These are phyloP conservation scores for Mugil cephalus DNA, from an alignment of 2,113 vertebrate species.

Conservation along the genomic window DNA sequence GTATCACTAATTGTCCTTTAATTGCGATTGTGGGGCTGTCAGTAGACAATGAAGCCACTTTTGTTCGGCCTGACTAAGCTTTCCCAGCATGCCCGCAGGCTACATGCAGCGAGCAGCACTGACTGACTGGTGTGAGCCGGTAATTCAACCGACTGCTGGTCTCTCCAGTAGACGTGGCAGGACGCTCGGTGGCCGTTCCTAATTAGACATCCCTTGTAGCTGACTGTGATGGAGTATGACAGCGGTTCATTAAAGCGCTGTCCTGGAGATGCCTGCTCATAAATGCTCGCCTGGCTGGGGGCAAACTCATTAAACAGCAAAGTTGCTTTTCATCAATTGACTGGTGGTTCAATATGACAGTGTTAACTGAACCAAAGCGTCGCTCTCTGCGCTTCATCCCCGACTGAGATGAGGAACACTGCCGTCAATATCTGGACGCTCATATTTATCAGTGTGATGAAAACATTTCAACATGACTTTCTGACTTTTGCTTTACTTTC, in stretches of 20 bases:
- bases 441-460: slow-evolving; percentile 19
- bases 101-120: neutral
- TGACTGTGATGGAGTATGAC: slow-evolving; percentile 63
- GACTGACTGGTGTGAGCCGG: slow-evolving; percentile 51
- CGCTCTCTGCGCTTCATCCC: neutral
- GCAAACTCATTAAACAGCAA: slow-evolving; percentile 70
- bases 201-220: slow-evolving; percentile 63
- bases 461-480: slow-evolving; percentile 18
- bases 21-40: slow-evolving; percentile 48
- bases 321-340: slow-evolving; percentile 63
- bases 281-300: slow-evolving; percentile 54
- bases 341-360: slow-evolving; percentile 58
- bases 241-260: slow-evolving; percentile 67
- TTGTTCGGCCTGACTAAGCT: slow-evolving; percentile 38
- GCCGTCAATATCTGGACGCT: slow-evolving; percentile 17
- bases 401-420: slow-evolving; percentile 7
- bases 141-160: slow-evolving; percentile 29
- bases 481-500: neutral
- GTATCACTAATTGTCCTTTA: slow-evolving; percentile 44
- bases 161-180: slow-evolving; percentile 27
- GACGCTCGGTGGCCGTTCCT: slow-evolving; percentile 53
- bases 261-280: slow-evolving; percentile 45
- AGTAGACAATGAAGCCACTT: slow-evolving; percentile 44
- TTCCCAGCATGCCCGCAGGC: slow-evolving; percentile 20
- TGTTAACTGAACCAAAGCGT: slow-evolving; percentile 54